phyloP scores from a whole-genome alignment of 2,113 vertebrate genomes.

The Hydrolagus affinis region DNA sequence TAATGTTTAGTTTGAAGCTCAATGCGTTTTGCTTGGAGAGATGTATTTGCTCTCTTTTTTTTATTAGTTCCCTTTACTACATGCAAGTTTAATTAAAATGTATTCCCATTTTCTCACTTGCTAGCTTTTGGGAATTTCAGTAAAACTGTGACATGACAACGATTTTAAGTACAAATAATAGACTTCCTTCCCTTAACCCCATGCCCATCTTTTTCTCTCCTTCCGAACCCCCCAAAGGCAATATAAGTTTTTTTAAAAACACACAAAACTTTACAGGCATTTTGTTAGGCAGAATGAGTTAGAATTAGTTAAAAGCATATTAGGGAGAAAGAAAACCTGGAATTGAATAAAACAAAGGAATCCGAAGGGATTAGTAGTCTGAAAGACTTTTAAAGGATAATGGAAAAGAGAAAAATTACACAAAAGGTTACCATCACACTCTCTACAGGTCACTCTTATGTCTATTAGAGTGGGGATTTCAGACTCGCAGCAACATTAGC shows the following conservation, averaged over 20 bases:
- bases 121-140: neutral
- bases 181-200: neutral
- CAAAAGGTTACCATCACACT: neutral
- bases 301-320: neutral
- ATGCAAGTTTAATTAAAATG: neutral
- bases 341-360: neutral
- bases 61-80: neutral
- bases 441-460: neutral
- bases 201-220: no score
- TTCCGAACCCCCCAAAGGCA: no score
- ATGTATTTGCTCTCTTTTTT: neutral
- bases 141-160: neutral
- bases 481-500: neutral
- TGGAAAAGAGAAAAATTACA: neutral
- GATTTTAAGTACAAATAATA: neutral
- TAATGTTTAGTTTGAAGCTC: neutral
- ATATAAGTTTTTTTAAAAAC: no score
- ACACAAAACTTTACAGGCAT: neutral
- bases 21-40: neutral
- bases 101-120: neutral
- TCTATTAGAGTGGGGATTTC: neutral
- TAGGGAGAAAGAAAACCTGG: neutral
- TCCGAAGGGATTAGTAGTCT: neutral
- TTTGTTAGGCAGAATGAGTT: neutral
- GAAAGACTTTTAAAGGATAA: neutral